Base-by-base conservation (phyloP, 2,797 vertebrate genomes). In the Diplodus puntazzo region DNA sequence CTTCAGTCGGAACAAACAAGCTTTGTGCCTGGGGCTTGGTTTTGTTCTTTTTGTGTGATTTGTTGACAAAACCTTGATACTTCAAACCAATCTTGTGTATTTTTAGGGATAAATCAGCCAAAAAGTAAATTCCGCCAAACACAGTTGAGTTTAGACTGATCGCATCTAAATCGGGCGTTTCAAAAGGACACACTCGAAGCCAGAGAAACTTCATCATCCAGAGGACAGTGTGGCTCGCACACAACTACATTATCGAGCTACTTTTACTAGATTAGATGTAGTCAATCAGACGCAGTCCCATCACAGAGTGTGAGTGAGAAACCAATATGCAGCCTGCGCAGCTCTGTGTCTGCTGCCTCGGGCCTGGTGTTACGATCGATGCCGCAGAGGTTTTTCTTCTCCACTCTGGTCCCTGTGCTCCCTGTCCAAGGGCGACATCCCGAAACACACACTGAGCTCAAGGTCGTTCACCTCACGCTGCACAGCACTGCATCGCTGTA, bases 381-480 rank as follows among this genome's bases (percentile, higher is more conserved):
- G 61, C 82, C 23, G 48, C 75, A 57, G 65, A 81, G 75, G 17
- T 39, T 80, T 75, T 55, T 76, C 23, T 21, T 64, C 68, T 72
- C 81, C 69, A 73, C 80, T 81, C 4, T 53, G 39, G 50, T 62
- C 65, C 54, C 52, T 13, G 11, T 2, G 58, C 64, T 81, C 62
- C 80, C 58, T 75, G 58, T 88, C 68, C 10, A 25, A 77, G 55
- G 50, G 49, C 16, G 17, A 74, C 67, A 27, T 27, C 60, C 54
- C 59, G 67, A 75, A 81, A 77, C 75, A 61, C 59, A 67, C 65
- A 43, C 77, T 71, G 64, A 77, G 58, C 67, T 77, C 81, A 92
- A 94, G 91, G 91, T 92, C 87, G 64, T 75, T 59, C 78, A 72
- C 66, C 60, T 52, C 25, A 14, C 63, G 4, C n/a, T 58, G 59